phyloP scores from a whole-genome alignment of 2,113 vertebrate species.

The Eleginops maclovinus region DNA sequence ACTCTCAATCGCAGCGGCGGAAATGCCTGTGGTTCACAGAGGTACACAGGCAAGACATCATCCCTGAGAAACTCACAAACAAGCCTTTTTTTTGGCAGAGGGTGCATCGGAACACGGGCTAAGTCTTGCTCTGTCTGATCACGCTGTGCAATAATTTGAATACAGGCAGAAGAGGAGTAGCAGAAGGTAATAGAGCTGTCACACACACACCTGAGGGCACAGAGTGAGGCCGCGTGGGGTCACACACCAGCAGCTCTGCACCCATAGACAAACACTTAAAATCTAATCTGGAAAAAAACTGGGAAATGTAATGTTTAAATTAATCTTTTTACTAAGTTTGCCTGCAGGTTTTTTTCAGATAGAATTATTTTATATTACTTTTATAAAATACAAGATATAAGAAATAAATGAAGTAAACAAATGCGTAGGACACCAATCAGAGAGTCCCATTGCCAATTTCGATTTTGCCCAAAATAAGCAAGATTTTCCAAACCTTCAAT shows the following conservation, averaged over 20 bases:
- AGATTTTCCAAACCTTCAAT: no score
- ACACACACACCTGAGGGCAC: conserved; percentile 42
- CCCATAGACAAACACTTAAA: neutral
- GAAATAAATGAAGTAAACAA: neutral
- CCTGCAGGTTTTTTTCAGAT: neutral
- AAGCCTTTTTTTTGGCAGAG: neutral
- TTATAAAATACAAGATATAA: neutral
- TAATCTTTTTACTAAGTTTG: neutral
- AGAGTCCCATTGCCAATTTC: neutral
- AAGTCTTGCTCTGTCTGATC: neutral
- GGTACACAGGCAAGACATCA: conserved; percentile 47
- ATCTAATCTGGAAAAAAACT: neutral
- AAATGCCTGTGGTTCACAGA: conserved; percentile 52
- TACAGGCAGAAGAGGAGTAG: neutral
- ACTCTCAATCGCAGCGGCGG: conserved; percentile 38
- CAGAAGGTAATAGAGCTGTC: conserved; percentile 15
- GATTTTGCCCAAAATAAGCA: no score
- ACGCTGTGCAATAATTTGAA: neutral
- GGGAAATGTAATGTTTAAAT: neutral
- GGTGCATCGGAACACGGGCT: neutral
- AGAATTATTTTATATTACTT: no score
- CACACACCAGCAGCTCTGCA: conserved; percentile 12
- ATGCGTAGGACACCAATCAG: neutral
- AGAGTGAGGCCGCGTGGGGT: conserved; percentile 16
- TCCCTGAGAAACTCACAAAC: conserved; percentile 48